Percentiles rank a stretch among this genome's conserved stretches.
Evolutionary conservation across 1,140 invertebrate species (phyloP).

Genomic region (Sogatella furcifera): DNA sequence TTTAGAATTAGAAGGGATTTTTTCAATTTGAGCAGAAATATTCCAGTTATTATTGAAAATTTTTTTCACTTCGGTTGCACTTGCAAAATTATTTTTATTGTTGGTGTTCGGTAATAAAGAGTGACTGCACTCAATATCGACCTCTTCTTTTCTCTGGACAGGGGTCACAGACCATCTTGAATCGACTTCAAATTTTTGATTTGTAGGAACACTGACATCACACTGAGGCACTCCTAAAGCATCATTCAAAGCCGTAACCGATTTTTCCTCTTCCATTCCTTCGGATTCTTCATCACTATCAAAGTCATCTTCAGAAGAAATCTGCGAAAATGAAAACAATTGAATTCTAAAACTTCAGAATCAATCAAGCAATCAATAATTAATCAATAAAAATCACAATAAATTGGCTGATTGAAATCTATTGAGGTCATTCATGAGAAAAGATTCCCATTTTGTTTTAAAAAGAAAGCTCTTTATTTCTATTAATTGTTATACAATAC

Average conservation of each 20-base stretch:
- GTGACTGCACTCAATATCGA: not conserved
- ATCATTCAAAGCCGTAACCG: not conserved
- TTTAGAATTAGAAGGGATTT: no score
- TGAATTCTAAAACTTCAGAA: no score
- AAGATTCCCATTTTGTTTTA: no score
- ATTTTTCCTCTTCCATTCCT: constrained; percentile 18
- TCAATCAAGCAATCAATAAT: not conserved
- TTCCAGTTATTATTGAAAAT: not conserved
- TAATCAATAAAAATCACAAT: not conserved
- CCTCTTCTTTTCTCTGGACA: not conserved
- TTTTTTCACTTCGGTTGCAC: not conserved
- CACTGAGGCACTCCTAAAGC: not conserved
- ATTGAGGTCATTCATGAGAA: no score
- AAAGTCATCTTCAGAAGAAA: constrained; percentile 15
- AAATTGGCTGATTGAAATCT: not conserved
- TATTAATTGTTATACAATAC: no score
- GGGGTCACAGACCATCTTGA: no score
- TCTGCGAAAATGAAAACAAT: not conserved
- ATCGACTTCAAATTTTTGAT: not conserved
- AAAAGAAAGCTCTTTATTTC: no score
- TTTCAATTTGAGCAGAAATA: not conserved
- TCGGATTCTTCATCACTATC: constrained; percentile 20
- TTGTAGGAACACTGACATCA: not conserved
- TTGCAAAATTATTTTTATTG: no score
- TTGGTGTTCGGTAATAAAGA: not conserved